Base-by-base conservation (phyloP, 1,140 invertebrate species). In the Aphis gossypii region DNA sequence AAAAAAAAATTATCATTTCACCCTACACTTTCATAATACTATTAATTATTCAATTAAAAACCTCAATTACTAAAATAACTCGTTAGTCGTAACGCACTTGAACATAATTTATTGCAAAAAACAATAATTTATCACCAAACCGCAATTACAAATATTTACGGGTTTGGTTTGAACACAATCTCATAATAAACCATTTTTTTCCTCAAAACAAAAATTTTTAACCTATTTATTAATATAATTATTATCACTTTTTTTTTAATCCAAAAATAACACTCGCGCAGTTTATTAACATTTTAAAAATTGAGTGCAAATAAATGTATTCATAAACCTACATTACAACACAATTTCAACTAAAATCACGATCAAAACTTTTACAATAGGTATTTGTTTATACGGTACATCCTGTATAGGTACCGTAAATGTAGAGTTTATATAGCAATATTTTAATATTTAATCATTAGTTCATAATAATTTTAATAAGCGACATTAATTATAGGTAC, bases 11-110 rank as follows among this genome's bases (percentile, higher is more conserved):
- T n/a, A 76, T 76, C 3, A n/a, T 76, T 76, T 76, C 60, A n/a
- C n/a, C 30, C 18, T n/a, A n/a, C n/a, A n/a, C n/a, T 76, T 76
- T 76, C n/a, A n/a, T 76, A n/a, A 48, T 21, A 7, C 4, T 48
- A 87, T 87, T 48, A 87, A 48, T 87, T 87, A 46, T 87, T 48
- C n/a, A 87, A 87, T 87, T 48, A 87, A 48, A 87, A 87, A 86
- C 84, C 25, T 86, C 25, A 86, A n/a, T 76, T 76, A 76, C 60
- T n/a, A 76, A 76, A 46, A 41, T 23, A 84, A 20, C 21, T 44
- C 83, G 38, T 84, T 38, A 84, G 9, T 44, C 9, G 9, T 84
- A 9, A 41, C 83, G 41, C 23, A 30, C 41, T 44, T 23, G 9
- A 30, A 46, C 41, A 76, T 18, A 76, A 76, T n/a, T 76, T 41